A percentile compares a stretch with the other conserved stretches of the same genome.
phyloP scores from a whole-genome alignment of 2,888 invertebrate genomes.

The Danaus chrysippus region DNA sequence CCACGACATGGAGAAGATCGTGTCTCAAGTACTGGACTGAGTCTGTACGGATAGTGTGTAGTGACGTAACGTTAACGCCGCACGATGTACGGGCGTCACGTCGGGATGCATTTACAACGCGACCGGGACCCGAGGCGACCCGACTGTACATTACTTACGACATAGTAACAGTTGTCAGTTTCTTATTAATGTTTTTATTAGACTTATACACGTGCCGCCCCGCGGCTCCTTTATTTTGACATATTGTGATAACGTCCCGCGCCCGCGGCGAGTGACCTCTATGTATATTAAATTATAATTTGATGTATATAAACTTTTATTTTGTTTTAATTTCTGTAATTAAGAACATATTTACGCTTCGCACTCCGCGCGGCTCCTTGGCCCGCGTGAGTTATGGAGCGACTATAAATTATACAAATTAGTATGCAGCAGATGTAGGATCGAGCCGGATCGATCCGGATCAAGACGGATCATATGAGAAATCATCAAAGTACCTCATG shows the following conservation, averaged over 20 bases:
- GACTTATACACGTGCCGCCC: slow-evolving; percentile 57
- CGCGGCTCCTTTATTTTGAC: slow-evolving; percentile 68
- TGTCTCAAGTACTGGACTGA: slow-evolving; percentile 78
- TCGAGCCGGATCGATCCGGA: slow-evolving; percentile 47
- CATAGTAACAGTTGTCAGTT: slow-evolving; percentile 54
- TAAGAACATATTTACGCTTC: slow-evolving; percentile 54
- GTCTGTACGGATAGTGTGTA: slow-evolving; percentile 31
- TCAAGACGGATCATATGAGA: slow-evolving; percentile 29
- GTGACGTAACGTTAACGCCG: slow-evolving; percentile 7
- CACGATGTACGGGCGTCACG: slow-evolving; percentile 10
- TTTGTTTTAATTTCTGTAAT: slow-evolving; percentile 67
- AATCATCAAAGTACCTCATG: slow-evolving; percentile 22
- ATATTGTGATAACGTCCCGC: slow-evolving; percentile 69
- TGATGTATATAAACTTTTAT: slow-evolving; percentile 65
- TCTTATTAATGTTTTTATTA: slow-evolving; percentile 60
- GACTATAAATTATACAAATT: slow-evolving; percentile 39
- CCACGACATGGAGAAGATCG: slow-evolving; percentile 88
- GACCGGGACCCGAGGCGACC: slow-evolving; percentile 4
- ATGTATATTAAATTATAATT: slow-evolving; percentile 70
- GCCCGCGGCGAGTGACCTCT: slow-evolving; percentile 17
- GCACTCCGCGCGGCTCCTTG: slow-evolving; percentile 47
- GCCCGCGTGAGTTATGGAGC: slow-evolving; percentile 29
- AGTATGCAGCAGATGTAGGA: slow-evolving; percentile 45
- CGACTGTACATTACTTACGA: slow-evolving; percentile 13
- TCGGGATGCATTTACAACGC: slow-evolving; percentile 14